A percentile compares a stretch with the other conserved stretches of the same genome.
Evolutionary conservation across 2,797 vertebrate species (phyloP).

Genomic region (Sarcophilus harrisii): DNA sequence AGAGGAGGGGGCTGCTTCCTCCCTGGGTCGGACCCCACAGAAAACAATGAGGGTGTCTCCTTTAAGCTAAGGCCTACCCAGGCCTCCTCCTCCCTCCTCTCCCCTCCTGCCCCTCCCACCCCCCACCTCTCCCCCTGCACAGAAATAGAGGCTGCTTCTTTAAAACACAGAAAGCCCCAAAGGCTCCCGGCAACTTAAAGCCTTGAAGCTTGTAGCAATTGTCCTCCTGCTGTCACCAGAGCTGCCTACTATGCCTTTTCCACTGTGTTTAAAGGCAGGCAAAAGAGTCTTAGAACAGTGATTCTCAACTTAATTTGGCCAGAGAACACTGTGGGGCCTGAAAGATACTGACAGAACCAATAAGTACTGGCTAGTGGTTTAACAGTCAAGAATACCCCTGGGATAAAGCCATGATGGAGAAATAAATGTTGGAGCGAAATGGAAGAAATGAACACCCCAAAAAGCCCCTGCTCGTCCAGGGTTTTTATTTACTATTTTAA

Average conservation of each 20-base stretch:
- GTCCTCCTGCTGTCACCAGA: constrained; percentile 68
- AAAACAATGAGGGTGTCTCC: constrained; percentile 66
- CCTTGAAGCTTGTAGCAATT: constrained; percentile 59
- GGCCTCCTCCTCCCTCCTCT: constrained; percentile 61
- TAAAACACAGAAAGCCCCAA: constrained; percentile 73
- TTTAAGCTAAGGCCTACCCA: constrained; percentile 66
- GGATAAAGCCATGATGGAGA: neutral
- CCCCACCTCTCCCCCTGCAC: constrained; percentile 65
- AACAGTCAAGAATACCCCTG: neutral
- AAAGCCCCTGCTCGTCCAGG: neutral
- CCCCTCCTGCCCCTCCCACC: constrained; percentile 43
- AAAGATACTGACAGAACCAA: neutral
- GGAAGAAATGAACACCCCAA: neutral
- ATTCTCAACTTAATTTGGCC: neutral
- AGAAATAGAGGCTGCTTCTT: constrained; percentile 71
- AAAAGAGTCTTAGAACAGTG: constrained; percentile 25
- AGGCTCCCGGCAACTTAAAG: constrained; percentile 70
- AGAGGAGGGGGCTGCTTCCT: constrained; percentile 62
- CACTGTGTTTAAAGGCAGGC: neutral
- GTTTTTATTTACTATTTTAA: neutral
- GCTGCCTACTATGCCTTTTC: constrained; percentile 38
- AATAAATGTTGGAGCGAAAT: neutral
- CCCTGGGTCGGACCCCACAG: constrained; percentile 68
- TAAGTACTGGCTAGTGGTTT: neutral
- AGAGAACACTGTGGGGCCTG: neutral